Base-by-base conservation (phyloP, 2,888 invertebrate species). In the Lasioglossum malachurum region DNA sequence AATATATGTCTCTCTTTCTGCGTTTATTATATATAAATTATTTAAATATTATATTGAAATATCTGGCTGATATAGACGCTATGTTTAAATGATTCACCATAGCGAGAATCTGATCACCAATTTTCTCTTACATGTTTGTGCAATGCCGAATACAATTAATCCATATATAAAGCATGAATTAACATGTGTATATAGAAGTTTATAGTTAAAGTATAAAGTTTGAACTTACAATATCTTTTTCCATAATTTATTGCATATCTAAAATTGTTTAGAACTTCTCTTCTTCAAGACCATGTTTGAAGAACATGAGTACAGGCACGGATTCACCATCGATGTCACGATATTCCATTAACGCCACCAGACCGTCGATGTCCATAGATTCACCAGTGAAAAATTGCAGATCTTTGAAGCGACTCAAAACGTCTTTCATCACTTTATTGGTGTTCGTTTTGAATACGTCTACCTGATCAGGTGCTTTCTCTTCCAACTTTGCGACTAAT, bases 291-390 rank as follows among this genome's bases (percentile, higher is more conserved):
- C 99, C 99, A 93, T 99, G 99, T 96, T 99, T 99, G 96, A 98
- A 98, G 96, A 99, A 98, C 98, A 99, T 98, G 95, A 99, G 96
- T 92, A 98, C 97, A 77, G 99, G 99, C 78, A 97, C 96, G 90
- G 97, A 97, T 5, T 97, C 96, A 77, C 98, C 98, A 92, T 98
- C 97, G 85, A 98, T 97, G 87, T 99, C 99, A 95, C 98, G 97
- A 96, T 99, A 99, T 95, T 99, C 99, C 96, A 98, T 97, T 95
- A 99, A 96, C 87, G 97, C 98, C n/a, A 99, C 98, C 97, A 98
- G 97, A 91, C 98, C 99, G 91, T 99, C 99, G 88, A 98, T 97
- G 94, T 98, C 98, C 98, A 98, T 98, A 23, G 98, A 98, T 96
- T 98, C 98, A 41, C 99, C 99, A 89, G 97, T 97, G 96, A 98